These are phyloP conservation scores for Agriopis aurantiaria DNA, from an alignment of 2,888 invertebrate species.

Conservation along the genomic window DNA sequence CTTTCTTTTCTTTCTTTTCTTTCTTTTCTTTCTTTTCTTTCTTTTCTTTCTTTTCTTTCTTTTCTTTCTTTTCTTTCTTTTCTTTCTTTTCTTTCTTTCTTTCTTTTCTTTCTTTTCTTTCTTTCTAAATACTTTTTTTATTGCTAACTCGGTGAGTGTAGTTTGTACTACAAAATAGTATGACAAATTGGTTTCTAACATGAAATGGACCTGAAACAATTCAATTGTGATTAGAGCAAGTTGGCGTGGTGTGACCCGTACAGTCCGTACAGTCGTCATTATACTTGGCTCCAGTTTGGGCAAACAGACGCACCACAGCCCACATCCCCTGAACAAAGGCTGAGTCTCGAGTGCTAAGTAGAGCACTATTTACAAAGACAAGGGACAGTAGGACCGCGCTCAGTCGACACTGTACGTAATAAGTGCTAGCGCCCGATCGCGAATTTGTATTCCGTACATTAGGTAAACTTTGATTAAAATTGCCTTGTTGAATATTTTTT, in stretches of 20 bases:
- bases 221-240: background rate
- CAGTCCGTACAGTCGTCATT: conserved; percentile 3
- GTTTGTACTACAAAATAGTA: background rate
- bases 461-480: too few relatives aligned
- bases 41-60: too few relatives aligned
- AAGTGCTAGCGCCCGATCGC: too few relatives aligned
- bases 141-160: too few relatives aligned
- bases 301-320: conserved; percentile 32
- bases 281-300: conserved; percentile 23
- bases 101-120: too few relatives aligned
- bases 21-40: too few relatives aligned
- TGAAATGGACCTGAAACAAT: background rate
- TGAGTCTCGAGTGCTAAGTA: conserved; percentile 29
- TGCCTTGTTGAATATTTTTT: too few relatives aligned
- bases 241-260: background rate
- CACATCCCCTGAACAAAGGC: conserved; percentile 36
- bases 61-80: too few relatives aligned
- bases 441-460: too few relatives aligned
- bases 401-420: background rate
- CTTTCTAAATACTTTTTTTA: too few relatives aligned
- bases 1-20: too few relatives aligned
- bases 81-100: too few relatives aligned
- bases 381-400: conserved; percentile 28
- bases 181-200: background rate
- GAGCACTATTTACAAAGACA: conserved; percentile 43